Evolutionary conservation across 2,888 invertebrate genomes (phyloP), one percentile per base, ranked within the genome.

Genomic region (Axea sp.): DNA sequence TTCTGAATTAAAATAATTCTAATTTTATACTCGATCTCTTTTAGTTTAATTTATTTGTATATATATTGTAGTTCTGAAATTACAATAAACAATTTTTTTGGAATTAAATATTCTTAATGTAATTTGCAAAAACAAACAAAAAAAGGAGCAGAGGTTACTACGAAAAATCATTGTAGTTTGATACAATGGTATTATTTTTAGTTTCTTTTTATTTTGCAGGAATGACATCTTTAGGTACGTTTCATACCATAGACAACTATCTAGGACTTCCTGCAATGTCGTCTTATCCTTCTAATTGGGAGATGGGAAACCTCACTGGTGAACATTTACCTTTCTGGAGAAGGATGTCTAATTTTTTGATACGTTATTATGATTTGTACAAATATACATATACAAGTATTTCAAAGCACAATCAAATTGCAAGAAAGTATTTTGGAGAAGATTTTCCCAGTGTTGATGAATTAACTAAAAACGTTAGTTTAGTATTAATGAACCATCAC

Each of bases 231-330:
- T 24, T 71, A n/a, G 64, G 57, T n/a, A n/a, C 74, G 6, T 28
- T 11, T 2, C 24, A 35, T 12, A 0, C 3, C 3, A 22, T 51
- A 39, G 41, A 79, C 8, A 68, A 78, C n/a, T 1, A 15, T 0
- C 8, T 76, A 8, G 81, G 81, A 3, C 49, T 73, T 3, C 62
- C 76, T 2, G 1, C 74, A 8, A n/a, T 78, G n/a, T 7, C 78
- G 2, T 79, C 79, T 0, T 77, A 81, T 60, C 72, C 69, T 1
- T 77, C 76, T 9, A 79, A 69, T n/a, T 80, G 80, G 78, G 79
- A 82, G 43, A 28, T 77, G 26, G 76, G 77, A 8, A 37, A 37
- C 7, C 14, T 33, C 0, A 45, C 68, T 1, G 76, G 74, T 3
- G 1, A 28, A 0, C 67, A 77, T 19, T 24, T 72, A 6, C 39